These are phyloP conservation scores for Pecten maximus DNA, from an alignment of 2,888 invertebrate species.

Conservation along the genomic window DNA sequence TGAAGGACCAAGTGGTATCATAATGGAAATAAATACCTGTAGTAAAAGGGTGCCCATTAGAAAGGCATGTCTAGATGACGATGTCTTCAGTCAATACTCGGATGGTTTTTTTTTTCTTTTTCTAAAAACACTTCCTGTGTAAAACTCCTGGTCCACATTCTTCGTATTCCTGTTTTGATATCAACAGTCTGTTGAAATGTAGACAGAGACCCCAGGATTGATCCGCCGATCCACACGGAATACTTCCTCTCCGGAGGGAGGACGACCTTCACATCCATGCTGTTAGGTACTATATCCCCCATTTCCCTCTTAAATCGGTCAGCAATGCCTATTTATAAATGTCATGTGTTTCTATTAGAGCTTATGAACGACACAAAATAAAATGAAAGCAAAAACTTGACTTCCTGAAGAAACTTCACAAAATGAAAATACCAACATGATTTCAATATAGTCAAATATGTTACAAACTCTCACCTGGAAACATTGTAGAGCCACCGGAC, in stretches of 20 bases:
- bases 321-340: conserved; percentile 41
- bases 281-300: conserved; percentile 37
- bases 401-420: not conserved
- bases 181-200: conserved; percentile 19
- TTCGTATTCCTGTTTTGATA: not conserved
- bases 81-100: no score
- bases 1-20: no score
- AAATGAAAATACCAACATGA: no score
- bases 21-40: no score
- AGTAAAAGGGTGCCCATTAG: no score
- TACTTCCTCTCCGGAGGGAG: conserved; percentile 49
- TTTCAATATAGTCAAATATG: not conserved
- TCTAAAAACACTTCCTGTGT: not conserved
- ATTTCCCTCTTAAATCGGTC: conserved; percentile 44
- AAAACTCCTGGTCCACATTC: conserved; percentile 25
- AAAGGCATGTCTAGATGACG: no score
- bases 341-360: no score
- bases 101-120: not conserved
- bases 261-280: conserved; percentile 38
- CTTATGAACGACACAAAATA: no score
- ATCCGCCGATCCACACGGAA: conserved; percentile 51
- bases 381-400: not conserved
- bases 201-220: conserved; percentile 42
- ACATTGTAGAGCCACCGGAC: not conserved
- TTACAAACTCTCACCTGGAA: not conserved